Conservation (phyloP, 2,113 vertebrate genomes). For the Benthochromis sp. region DNA sequence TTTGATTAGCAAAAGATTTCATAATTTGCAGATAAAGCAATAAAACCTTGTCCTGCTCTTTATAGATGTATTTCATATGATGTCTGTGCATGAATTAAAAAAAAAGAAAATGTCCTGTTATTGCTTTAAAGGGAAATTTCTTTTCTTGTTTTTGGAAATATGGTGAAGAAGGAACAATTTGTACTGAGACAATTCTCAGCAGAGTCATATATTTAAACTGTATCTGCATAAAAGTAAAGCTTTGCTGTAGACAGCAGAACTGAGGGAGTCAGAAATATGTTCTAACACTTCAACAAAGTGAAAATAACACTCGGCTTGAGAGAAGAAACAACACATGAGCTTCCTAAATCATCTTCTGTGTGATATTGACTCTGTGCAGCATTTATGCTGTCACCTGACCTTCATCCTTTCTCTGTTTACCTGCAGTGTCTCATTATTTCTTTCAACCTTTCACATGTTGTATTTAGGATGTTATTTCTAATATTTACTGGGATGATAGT, state of each 20-base stretch:
- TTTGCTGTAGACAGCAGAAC: background rate
- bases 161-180: no score
- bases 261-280: background rate
- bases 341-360: background rate
- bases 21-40: no score
- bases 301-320: background rate
- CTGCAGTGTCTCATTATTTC: background rate
- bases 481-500: background rate
- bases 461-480: background rate
- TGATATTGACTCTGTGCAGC: slow-evolving; percentile 27
- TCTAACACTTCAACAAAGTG: background rate
- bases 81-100: no score
- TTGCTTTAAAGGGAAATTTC: no score
- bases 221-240: background rate
- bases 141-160: no score
- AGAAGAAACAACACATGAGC: background rate
- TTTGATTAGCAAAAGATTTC: no score
- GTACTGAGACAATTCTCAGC: background rate
- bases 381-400: background rate
- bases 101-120: no score
- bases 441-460: background rate
- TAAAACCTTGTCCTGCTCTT: no score
- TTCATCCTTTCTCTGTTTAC: background rate
- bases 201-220: background rate
- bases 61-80: no score